Percentiles rank a stretch among this genome's conserved stretches.
phyloP scores from a whole-genome alignment of 1,140 invertebrate genomes.

The Orussus abietinus region DNA sequence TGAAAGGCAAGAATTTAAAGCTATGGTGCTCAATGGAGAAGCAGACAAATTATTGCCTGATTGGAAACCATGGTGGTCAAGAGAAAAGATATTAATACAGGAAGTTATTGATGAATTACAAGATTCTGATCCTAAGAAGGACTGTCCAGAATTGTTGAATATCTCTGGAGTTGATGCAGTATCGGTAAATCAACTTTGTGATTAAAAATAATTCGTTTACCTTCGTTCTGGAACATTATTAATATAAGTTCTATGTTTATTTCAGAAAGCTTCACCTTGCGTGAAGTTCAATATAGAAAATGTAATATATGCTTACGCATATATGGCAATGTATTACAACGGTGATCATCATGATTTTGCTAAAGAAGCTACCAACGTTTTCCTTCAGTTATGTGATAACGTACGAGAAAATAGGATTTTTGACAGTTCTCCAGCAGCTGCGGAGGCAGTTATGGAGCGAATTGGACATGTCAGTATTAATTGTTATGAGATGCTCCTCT shows the following conservation, averaged over 20 bases:
- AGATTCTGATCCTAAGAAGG: constrained; percentile 31
- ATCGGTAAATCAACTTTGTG: constrained; percentile 46
- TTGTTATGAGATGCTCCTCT: neutral
- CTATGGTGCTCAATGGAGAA: constrained; percentile 60
- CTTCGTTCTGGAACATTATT: constrained; percentile 2
- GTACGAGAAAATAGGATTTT: constrained; percentile 61
- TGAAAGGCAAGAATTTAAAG: constrained; percentile 70
- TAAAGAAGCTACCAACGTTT: constrained; percentile 55
- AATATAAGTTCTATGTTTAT: constrained; percentile 24
- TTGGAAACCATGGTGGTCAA: constrained; percentile 72
- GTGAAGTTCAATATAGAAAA: constrained; percentile 69
- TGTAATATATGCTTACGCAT: constrained; percentile 65
- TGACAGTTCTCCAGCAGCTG: constrained; percentile 56
- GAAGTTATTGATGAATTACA: constrained; percentile 35
- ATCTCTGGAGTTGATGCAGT: constrained; percentile 54
- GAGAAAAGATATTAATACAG: constrained; percentile 54
- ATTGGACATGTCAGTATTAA: constrained; percentile 14
- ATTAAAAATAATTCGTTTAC: constrained; percentile 9
- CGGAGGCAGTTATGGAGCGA: constrained; percentile 62
- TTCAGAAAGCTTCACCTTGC: constrained; percentile 61
- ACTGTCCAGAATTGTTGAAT: constrained; percentile 49
- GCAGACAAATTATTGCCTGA: constrained; percentile 61
- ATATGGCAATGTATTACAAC: constrained; percentile 63
- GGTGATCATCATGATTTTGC: constrained; percentile 64
- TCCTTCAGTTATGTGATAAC: constrained; percentile 60